phyloP scores from a whole-genome alignment of 2,113 vertebrate genomes.

The Bothrops jararaca region DNA sequence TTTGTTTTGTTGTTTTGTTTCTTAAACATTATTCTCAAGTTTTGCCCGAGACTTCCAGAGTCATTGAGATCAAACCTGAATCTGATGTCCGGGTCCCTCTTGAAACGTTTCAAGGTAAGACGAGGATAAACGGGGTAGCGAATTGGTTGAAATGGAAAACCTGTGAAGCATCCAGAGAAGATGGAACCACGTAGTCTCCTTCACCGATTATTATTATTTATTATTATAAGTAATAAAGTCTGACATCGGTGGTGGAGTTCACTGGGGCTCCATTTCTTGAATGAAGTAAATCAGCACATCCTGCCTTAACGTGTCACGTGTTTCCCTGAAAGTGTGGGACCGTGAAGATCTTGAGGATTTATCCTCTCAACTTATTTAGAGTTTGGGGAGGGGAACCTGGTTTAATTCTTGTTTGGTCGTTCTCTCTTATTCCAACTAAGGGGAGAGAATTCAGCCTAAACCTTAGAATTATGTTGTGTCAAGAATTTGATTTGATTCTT shows the following conservation, averaged over 20 bases:
- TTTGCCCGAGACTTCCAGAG: constrained; percentile 78
- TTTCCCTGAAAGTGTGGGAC: background rate
- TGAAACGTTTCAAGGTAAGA: constrained; percentile 86
- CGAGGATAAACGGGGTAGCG: accelerated
- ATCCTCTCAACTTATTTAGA: background rate
- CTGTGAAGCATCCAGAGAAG: too few relatives aligned
- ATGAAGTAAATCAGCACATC: background rate
- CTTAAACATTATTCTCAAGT: constrained; percentile 73
- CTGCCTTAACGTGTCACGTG: background rate
- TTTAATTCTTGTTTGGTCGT: background rate
- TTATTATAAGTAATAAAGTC: background rate
- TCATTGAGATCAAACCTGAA: constrained; percentile 79
- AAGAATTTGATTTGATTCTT: background rate
- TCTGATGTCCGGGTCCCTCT: constrained; percentile 78
- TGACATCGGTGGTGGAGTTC: background rate
- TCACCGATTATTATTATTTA: too few relatives aligned
- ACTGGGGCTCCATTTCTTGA: background rate
- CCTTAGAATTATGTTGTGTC: too few relatives aligned
- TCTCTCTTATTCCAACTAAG: background rate
- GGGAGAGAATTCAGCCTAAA: too few relatives aligned
- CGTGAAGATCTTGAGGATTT: background rate
- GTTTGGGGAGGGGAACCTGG: background rate
- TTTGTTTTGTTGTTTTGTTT: constrained; percentile 40
- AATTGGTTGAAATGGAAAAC: background rate
- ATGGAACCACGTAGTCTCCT: too few relatives aligned